Percentiles rank a stretch among this genome's conserved stretches.
These are phyloP conservation scores for Arctopsyche grandis DNA, from an alignment of 1,140 invertebrate genomes.

Conservation along the genomic window DNA sequence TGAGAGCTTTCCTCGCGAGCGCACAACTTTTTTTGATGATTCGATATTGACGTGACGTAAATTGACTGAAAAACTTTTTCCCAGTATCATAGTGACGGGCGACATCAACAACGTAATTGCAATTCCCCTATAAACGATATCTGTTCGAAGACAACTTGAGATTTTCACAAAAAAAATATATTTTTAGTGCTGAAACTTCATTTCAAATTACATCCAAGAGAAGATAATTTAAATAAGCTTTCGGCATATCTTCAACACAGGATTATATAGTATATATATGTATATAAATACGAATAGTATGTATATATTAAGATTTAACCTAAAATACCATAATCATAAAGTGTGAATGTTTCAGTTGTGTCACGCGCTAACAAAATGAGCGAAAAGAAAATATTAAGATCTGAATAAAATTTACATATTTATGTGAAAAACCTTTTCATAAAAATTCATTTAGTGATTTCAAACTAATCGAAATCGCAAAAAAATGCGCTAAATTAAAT, in stretches of 20 bases:
- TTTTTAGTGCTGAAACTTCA: neutral
- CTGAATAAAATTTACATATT: too few species aligned
- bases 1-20: constrained; percentile 33
- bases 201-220: too few species aligned
- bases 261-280: too few species aligned
- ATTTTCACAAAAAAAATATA: neutral
- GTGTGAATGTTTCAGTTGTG: too few species aligned
- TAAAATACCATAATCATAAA: too few species aligned
- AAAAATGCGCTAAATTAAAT: neutral
- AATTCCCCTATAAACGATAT: neutral
- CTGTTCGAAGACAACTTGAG: neutral
- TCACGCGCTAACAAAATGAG: neutral
- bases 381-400: neutral
- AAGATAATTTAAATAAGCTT: too few species aligned
- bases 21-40: constrained; percentile 15
- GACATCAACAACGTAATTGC: constrained; percentile 16
- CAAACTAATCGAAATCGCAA: too few species aligned
- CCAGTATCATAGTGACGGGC: neutral
- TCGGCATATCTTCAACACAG: too few species aligned
- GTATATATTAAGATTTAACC: too few species aligned
- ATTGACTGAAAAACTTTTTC: constrained; percentile 40
- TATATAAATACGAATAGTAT: too few species aligned
- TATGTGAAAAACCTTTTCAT: too few species aligned
- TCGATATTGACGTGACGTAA: constrained; percentile 48
- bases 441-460: too few species aligned